These are phyloP conservation scores for Belgica antarctica DNA, from an alignment of 2,888 invertebrate genomes.

Conservation along the genomic window DNA sequence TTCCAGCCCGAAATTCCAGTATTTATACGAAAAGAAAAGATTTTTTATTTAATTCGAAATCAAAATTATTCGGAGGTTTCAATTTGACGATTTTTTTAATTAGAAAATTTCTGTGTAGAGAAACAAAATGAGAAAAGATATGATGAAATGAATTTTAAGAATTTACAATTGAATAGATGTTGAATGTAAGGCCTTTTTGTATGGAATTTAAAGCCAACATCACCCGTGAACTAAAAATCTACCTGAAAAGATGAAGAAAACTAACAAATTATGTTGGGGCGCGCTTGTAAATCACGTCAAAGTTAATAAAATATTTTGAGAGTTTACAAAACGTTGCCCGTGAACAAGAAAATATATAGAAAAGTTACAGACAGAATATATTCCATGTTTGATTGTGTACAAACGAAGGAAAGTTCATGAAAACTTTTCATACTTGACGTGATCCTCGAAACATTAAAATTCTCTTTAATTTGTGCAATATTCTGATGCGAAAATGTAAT, in stretches of 20 bases:
- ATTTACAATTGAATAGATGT: constrained; percentile 31
- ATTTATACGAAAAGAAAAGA: background rate
- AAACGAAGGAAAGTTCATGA: too few species aligned
- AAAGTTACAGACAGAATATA: too few species aligned
- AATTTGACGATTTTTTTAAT: background rate
- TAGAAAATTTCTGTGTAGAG: background rate
- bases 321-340: too few species aligned
- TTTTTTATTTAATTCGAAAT: constrained; percentile 1
- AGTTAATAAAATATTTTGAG: too few species aligned
- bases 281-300: too few species aligned
- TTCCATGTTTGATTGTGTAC: background rate
- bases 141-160: background rate
- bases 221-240: too few species aligned
- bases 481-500: too few species aligned
- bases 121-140: constrained; percentile 1
- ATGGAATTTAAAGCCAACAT: constrained; percentile 33
- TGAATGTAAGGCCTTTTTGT: constrained; percentile 33
- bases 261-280: too few species aligned
- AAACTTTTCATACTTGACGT: background rate
- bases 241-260: background rate
- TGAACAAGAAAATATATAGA: too few species aligned
- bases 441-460: too few species aligned
- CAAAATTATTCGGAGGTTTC: background rate
- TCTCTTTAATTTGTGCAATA: background rate
- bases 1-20: constrained; percentile 16